Evolutionary conservation across 2,113 vertebrate species (phyloP), one percentile per base, ranked within the genome.

Genomic region (Picathartes gymnocephalus): DNA sequence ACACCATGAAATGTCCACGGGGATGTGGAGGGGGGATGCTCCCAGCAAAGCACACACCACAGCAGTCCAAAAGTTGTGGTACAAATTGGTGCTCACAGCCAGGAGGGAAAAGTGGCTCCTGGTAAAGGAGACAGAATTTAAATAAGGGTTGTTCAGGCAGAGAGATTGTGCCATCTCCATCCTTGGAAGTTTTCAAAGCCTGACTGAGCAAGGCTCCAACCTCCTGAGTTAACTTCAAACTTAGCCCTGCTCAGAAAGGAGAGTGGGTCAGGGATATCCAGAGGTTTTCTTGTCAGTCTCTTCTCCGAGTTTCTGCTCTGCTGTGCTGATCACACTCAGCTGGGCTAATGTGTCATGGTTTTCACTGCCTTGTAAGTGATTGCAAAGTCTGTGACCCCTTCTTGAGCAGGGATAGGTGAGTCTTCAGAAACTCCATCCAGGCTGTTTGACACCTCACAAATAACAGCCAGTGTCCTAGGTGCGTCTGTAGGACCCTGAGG

Each of bases 1-100:
- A n/a, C 6, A 5, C 16, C 54, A n/a, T 37, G 3, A 15, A 33
- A 17, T 5, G 50, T 6, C 44, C 11, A 11, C 0, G 0, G 44
- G 47, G 31, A 19, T 1, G 15, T 2, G 21, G 11, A 28, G 9
- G 7, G 33, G 31, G 13, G 39, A 13, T 53, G 71, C 4, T 83
- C 42, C 42, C 71, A 14, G 47, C 11, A 28, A 45, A 42, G 19
- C 18, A 21, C 83, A 21, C 30, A 30, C 11, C 50, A 15, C 42
- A 65, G 58, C 40, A 6, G 30, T 0, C 54, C 54, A 12, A 39
- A 77, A 39, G 18, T 9, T 42, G 30, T 24, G 57, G 15, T 42
- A 11, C 37, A 40, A 24, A 27, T 37, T 23, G 37, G 5, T 37
- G 58, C 33, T 35, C 44, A 2, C 1, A 1, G n/a, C 54, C 28